Evolutionary conservation across 2,113 vertebrate genomes (phyloP).

Genomic region (Sinosuthora webbiana): DNA sequence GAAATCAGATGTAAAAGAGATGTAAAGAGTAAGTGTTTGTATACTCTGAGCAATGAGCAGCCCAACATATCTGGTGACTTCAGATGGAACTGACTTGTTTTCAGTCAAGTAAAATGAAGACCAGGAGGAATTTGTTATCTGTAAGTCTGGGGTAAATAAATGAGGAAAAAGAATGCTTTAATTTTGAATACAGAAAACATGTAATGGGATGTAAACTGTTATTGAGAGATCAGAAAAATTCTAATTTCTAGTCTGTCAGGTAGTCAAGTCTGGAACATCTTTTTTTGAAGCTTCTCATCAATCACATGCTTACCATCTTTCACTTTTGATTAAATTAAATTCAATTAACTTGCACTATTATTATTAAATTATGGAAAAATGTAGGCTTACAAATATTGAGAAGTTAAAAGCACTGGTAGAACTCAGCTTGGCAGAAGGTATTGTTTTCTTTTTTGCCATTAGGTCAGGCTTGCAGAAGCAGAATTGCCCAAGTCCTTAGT

Average conservation of each 20-base stretch:
- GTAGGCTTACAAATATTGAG: background rate
- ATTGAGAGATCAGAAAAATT: background rate
- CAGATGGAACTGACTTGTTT: background rate
- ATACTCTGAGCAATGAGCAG: background rate
- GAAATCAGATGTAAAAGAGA: background rate
- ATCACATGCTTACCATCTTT: background rate
- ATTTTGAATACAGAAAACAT: background rate
- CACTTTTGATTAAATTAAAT: background rate
- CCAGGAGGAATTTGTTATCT: background rate
- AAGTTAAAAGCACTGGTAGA: background rate
- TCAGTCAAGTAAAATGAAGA: background rate
- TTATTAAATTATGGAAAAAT: background rate
- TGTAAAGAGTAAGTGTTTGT: background rate
- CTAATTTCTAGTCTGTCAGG: background rate
- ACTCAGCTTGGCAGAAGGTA: background rate
- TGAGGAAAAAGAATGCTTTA: background rate
- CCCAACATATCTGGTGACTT: background rate
- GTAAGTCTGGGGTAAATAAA: fast-evolving
- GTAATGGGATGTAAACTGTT: background rate
- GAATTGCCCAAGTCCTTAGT: background rate
- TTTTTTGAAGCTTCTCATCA: background rate
- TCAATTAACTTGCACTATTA: background rate
- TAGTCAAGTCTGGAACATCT: background rate
- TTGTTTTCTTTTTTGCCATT: background rate
- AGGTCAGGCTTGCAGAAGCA: background rate